Evolutionary conservation across 1,140 invertebrate species (phyloP).

Genomic region (Temnothorax longispinosus): DNA sequence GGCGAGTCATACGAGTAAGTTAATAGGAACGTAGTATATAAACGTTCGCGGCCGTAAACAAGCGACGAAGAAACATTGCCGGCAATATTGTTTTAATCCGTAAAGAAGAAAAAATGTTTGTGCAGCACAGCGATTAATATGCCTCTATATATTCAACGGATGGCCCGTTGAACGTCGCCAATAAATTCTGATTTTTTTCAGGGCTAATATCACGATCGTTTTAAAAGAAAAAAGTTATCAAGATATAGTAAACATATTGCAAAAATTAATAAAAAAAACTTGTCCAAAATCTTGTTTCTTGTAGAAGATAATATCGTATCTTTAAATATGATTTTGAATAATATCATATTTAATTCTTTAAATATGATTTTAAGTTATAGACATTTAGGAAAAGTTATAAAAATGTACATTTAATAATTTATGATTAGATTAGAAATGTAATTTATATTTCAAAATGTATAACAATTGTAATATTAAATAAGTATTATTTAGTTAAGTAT

Average conservation of each 20-base stretch:
- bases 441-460: neutral
- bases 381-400: neutral
- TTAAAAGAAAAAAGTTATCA: neutral
- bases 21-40: neutral
- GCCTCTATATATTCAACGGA: neutral
- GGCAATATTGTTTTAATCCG: conserved; percentile 42
- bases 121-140: conserved; percentile 8
- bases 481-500: too few relatives aligned
- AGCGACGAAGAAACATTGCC: conserved; percentile 22
- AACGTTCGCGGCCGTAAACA: conserved; percentile 14
- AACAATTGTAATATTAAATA: too few relatives aligned
- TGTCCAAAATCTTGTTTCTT: neutral
- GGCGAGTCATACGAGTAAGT: neutral
- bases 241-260: neutral
- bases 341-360: neutral
- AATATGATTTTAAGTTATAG: neutral
- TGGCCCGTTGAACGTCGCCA: neutral
- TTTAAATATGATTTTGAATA: neutral
- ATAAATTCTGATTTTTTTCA: conserved; percentile 24
- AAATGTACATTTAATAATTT: neutral
- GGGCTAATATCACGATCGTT: neutral
- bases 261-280: neutral
- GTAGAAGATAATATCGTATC: neutral
- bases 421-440: neutral
- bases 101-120: conserved; percentile 32